Evolutionary conservation across 2,797 vertebrate genomes (phyloP).

Genomic region (Selene dorsalis): DNA sequence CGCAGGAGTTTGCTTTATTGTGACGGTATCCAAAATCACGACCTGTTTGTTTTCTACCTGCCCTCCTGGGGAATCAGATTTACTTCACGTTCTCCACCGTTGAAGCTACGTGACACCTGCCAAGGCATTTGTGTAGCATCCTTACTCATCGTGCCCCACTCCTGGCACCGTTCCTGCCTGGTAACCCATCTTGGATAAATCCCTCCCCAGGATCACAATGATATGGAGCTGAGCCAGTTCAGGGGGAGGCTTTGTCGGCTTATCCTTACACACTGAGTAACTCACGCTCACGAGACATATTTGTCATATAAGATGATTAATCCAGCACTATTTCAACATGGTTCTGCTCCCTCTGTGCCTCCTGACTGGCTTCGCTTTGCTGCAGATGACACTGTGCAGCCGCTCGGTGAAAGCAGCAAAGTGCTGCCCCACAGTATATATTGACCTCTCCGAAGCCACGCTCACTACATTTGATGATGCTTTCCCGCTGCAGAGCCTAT

Average conservation of each 20-base stretch:
- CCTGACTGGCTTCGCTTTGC: not conserved
- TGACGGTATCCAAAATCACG: slow-evolving; percentile 1
- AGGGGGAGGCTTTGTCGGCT: slow-evolving; percentile 17
- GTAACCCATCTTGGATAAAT: slow-evolving; percentile 41
- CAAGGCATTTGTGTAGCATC: slow-evolving; percentile 50
- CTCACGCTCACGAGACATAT: not conserved
- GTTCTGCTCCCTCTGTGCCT: slow-evolving; percentile 8
- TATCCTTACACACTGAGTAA: slow-evolving; percentile 4
- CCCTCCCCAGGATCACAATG: slow-evolving; percentile 28
- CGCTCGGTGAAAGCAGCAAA: slow-evolving; percentile 35
- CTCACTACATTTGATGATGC: slow-evolving; percentile 45
- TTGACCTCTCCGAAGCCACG: slow-evolving; percentile 57
- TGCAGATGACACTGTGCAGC: slow-evolving; percentile 46
- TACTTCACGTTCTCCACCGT: slow-evolving; percentile 9
- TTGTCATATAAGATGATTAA: slow-evolving; percentile 4
- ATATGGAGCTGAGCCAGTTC: slow-evolving; percentile 51
- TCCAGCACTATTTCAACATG: not conserved
- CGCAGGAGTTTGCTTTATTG: slow-evolving; percentile 9
- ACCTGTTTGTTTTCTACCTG: not conserved
- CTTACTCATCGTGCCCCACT: slow-evolving; percentile 43
- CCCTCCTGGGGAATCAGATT: slow-evolving; percentile 21
- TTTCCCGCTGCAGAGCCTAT: slow-evolving; percentile 35
- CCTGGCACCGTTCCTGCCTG: slow-evolving; percentile 50
- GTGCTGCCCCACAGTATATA: slow-evolving; percentile 48
- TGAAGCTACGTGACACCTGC: slow-evolving; percentile 20